Base-by-base conservation (phyloP, 2,888 invertebrate species). In the Eudemis profundana region DNA sequence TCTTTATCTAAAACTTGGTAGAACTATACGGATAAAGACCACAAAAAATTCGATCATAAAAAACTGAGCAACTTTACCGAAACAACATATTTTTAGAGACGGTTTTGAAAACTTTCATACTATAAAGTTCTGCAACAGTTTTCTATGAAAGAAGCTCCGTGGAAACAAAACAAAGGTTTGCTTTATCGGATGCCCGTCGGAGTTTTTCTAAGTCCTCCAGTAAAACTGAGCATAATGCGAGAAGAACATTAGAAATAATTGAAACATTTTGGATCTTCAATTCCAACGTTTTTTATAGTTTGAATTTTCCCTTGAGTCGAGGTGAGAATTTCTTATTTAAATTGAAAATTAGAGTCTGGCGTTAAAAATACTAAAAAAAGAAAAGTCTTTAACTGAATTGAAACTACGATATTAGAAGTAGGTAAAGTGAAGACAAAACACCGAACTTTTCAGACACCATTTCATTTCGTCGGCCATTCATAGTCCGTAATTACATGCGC, bases 391-490 rank as follows among this genome's bases (percentile, higher is more conserved):
- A 57, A 67, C 66, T 66, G 65, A 69, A 66, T 70, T 54, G 60
- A 38, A 69, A 68, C 56, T 69, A 61, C 61, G 40, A 59, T 59
- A 74, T 69, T 68, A 68, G 60, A 38, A 62, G 61, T n/a, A n/a
- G n/a, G n/a, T 61, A 47, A 73, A 72, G 70, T 74, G 72, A 68
- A 69, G 70, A 75, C 72, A 70, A 77, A 76, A 76, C 69, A 68
- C 67, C 69, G 74, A 87, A 89, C 78, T 87, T 87, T 83, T 80
- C 87, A 87, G 87, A 88, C 87, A 72, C 78, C 79, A 78, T 81
- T 78, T 73, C 77, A 82, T 82, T 83, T 74, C 68, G 70, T 73
- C 73, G 72, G 69, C 76, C 74, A 79, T 85, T 84, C 81, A 78
- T 79, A 76, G 74, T 72, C 71, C 51, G 84, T 87, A 87, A 86